Percentiles rank a stretch among this genome's conserved stretches.
Conservation (phyloP, 2,888 invertebrate genomes). For the Synergus umbraculus region DNA sequence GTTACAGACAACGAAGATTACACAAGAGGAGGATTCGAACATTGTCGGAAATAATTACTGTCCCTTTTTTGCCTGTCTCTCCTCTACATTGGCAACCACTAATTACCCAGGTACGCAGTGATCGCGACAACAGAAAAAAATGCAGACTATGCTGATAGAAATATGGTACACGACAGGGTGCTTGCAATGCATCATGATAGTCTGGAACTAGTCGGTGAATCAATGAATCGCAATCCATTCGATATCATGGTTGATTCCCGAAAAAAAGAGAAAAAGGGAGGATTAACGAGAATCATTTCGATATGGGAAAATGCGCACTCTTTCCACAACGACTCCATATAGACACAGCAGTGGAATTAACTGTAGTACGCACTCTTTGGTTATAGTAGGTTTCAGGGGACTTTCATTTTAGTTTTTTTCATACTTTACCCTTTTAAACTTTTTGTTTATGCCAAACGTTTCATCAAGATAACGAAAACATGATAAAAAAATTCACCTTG, state of each 20-base stretch:
- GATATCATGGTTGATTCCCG: conserved; percentile 61
- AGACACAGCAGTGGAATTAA: conserved; percentile 24
- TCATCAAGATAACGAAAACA: conserved; percentile 20
- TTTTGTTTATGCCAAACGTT: conserved; percentile 21
- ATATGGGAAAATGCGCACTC: conserved; percentile 52
- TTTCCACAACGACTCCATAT: conserved; percentile 43
- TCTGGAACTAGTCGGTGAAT: conserved; percentile 47
- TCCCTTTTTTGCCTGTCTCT: not conserved
- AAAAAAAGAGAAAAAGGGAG: conserved; percentile 53
- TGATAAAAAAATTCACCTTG: conserved; percentile 17
- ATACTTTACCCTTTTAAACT: conserved; percentile 32
- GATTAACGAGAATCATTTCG: conserved; percentile 54
- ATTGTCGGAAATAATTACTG: conserved; percentile 33
- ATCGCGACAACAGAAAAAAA: conserved; percentile 26
- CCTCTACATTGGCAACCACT: conserved; percentile 16
- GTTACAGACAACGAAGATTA: conserved; percentile 13
- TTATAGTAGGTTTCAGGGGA: conserved; percentile 24
- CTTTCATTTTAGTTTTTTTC: conserved; percentile 36
- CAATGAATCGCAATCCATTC: conserved; percentile 57
- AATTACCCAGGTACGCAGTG: conserved; percentile 15
- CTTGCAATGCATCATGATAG: conserved; percentile 5
- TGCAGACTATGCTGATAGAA: not conserved
- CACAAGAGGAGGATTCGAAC: conserved; percentile 27
- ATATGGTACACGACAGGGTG: conserved; percentile 21
- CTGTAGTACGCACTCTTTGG: conserved; percentile 32